Base-by-base conservation (phyloP, 2,113 vertebrate species). In the Microtus ochrogaster region DNA sequence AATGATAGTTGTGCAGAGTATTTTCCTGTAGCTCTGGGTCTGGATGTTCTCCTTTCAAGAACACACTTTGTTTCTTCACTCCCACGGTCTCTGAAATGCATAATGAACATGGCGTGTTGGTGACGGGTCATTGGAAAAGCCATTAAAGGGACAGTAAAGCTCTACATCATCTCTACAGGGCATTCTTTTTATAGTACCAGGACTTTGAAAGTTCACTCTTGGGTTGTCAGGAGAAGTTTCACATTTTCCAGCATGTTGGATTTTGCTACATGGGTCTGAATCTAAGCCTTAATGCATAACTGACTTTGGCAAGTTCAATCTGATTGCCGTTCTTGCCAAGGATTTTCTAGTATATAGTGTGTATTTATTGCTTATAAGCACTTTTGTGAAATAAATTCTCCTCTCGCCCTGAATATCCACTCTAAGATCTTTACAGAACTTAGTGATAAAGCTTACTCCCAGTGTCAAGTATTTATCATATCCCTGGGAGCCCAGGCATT, bases 321-420 rank as follows among this genome's bases (percentile, higher is more conserved):
- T 47, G 33, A 85, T 30, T 41, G 8, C 6, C 8, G 79, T 90
- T 41, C 84, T 87, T 87, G 1, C 26, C 83, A 66, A 7, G 36
- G 39, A 39, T 10, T 93, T 94, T 73, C 41, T 33, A 9, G 22
- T 72, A 24, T 66, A 22, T 66, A 7, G 28, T 41, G 84, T 84
- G 3, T 63, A 47, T 81, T 66, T 92, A 49, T 93, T 93, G 92
- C 55, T 87, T 83, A 49, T 39, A 49, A 91, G 26, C 3, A 26
- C 77, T 58, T 91, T 95, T 96, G 28, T 33, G 83, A 72, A 95
- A 95, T 49, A 61, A 90, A 92, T 26, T 89, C 63, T 78, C 7
- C 33, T 70, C 94, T 93, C 41, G 19, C n/a, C 13, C 5, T 70
- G 5, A 83, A 79, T 88, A 47, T 7, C 21, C 16, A 44, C n/a